phyloP scores from a whole-genome alignment of 2,113 vertebrate species.

The Corvus hawaiiensis region DNA sequence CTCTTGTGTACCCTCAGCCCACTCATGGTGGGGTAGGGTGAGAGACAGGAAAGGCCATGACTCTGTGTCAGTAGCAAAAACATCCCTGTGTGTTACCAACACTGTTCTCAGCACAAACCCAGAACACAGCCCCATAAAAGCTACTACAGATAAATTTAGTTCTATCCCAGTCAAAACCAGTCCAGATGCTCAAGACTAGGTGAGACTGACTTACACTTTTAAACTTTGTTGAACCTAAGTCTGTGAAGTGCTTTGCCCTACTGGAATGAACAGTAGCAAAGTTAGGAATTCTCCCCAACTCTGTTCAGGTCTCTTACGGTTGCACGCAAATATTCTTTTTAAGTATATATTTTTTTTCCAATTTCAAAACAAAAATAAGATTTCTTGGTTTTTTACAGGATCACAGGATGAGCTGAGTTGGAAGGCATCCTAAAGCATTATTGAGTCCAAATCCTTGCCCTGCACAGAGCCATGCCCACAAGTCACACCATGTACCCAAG shows the following conservation, averaged over 20 bases:
- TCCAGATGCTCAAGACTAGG: neutral
- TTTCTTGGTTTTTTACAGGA: neutral
- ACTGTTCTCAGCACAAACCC: neutral
- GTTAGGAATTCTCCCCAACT: neutral
- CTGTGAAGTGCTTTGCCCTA: neutral
- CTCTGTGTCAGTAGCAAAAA: neutral
- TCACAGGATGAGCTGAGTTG: neutral
- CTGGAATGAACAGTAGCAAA: neutral
- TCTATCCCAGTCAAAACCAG: neutral
- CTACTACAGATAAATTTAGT: neutral
- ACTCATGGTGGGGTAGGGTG: neutral
- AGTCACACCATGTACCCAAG: neutral
- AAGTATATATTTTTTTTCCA: neutral
- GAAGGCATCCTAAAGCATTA: neutral
- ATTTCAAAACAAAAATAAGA: neutral
- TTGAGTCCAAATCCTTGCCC: neutral
- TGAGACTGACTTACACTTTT: neutral
- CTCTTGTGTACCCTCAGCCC: neutral
- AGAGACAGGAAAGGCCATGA: neutral
- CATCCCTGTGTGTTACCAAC: neutral
- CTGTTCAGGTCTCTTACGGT: neutral
- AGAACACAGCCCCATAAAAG: neutral
- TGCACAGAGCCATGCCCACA: neutral
- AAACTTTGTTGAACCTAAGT: neutral
- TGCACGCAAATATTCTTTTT: neutral